A percentile compares a stretch with the other conserved stretches of the same genome.
These are phyloP conservation scores for Zaprionus ornatus DNA, from an alignment of 1,140 invertebrate genomes.

Conservation along the genomic window DNA sequence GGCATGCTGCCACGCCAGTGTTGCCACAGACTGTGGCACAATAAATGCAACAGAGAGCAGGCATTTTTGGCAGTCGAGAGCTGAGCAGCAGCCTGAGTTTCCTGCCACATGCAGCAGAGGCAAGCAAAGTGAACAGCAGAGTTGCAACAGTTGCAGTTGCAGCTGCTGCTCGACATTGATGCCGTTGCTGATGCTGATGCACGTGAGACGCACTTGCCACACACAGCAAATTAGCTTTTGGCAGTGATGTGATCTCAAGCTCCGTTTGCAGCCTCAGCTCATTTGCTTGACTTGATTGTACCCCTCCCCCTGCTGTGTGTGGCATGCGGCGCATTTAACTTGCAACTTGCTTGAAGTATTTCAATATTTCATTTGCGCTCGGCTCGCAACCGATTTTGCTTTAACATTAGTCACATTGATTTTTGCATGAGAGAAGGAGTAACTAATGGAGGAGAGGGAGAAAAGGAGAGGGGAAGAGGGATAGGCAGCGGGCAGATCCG, in stretches of 20 bases:
- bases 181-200: constrained; percentile 18
- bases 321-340: background rate
- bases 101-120: constrained; percentile 34
- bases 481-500: background rate
- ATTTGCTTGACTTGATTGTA: background rate
- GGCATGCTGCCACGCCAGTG: constrained; percentile 5
- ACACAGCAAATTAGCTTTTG: constrained; percentile 37
- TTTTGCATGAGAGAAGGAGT: constrained; percentile 19
- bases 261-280: constrained; percentile 17
- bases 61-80: background rate
- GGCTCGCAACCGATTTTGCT: background rate
- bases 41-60: constrained; percentile 6
- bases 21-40: constrained; percentile 3
- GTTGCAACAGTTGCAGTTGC: background rate
- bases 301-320: background rate
- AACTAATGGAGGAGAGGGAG: background rate
- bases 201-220: background rate
- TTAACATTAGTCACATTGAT: constrained; percentile 32
- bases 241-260: constrained; percentile 54
- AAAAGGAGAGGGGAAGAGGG: background rate
- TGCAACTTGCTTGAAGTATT: background rate
- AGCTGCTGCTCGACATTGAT: no score
- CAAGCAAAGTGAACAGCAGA: constrained; percentile 41
- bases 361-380: constrained; percentile 4
- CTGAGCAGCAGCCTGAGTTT: background rate